phyloP scores from a whole-genome alignment of 2,113 vertebrate genomes.

The Sphyrna mokarran region DNA sequence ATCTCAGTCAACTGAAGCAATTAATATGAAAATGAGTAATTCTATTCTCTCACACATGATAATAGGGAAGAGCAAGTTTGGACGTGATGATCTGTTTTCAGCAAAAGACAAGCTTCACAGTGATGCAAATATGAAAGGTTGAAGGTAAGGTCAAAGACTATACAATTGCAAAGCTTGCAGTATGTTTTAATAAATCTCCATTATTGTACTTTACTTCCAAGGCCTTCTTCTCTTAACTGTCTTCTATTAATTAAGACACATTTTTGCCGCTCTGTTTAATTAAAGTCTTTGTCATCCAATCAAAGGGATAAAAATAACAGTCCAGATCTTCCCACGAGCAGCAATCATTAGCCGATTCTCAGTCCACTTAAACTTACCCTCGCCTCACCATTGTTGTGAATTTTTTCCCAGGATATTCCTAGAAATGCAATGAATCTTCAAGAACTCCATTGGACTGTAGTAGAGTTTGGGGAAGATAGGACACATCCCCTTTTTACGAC shows the following conservation, averaged over 20 bases:
- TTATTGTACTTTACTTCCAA: background rate
- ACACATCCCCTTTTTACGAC: too few species aligned
- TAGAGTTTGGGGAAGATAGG: too few species aligned
- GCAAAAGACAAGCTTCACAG: slow-evolving; percentile 51
- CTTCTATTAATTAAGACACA: background rate
- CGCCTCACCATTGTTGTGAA: too few species aligned
- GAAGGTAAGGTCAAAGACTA: slow-evolving; percentile 57
- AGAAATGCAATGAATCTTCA: too few species aligned
- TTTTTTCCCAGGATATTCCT: too few species aligned
- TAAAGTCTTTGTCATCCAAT: background rate
- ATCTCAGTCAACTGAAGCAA: slow-evolving; percentile 72
- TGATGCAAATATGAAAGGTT: slow-evolving; percentile 65
- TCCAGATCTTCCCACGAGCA: too few species aligned
- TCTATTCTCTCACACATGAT: slow-evolving; percentile 67
- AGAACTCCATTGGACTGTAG: too few species aligned
- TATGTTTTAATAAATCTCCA: background rate
- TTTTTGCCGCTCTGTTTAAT: background rate
- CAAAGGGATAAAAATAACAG: background rate
- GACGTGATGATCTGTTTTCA: slow-evolving; percentile 48
- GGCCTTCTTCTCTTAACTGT: background rate
- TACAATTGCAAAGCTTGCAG: background rate
- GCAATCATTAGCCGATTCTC: too few species aligned
- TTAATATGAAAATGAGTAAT: slow-evolving; percentile 81
- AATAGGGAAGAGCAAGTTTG: slow-evolving; percentile 51
- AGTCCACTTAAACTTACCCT: too few species aligned